Base-by-base conservation (phyloP, 2,113 vertebrate genomes). In the Corythornis cristatus region DNA sequence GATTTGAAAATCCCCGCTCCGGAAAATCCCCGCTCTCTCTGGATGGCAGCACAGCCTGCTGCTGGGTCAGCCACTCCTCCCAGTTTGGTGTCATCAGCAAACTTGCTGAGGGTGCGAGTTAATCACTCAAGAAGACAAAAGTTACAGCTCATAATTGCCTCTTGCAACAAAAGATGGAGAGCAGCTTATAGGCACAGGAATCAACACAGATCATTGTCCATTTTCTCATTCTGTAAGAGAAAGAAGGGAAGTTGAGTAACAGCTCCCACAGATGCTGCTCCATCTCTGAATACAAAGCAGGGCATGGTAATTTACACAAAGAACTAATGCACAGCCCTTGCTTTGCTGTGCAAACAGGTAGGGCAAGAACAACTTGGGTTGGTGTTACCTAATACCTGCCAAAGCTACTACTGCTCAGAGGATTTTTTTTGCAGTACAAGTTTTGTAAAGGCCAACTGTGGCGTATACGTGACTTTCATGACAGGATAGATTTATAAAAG, bases 381-480 rank as follows among this genome's bases (percentile, higher is more conserved):
- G 58, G 22, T 0, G 1, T 50, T 42, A 82, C 82, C 72, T 75
- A 80, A 57, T 84, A 83, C 31, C 65, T 67, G 70, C 42, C 66
- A 84, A 68, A 54, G 25, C 31, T 58, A 14, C 51, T 64, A 17
- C 70, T 37, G 14, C 45, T 79, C 62, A 62, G 83, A 86, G 78
- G 50, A 73, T 87, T 20, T 3, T 62, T 86, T 86, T 89, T 83
- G 79, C 70, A 42, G 35, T 58, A 65, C 60, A 84, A 76, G 88
- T 85, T 90, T 92, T 86, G 26, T 89, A 40, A 88, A 94, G 80
- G 61, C 56, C 66, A 88, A 46, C 94, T 82, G 50, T 76, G 54
- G 54, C 3, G 0, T 61, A 17, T 70, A 57, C 4, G 5, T 79
- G 84, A 76, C 81, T 88, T 33, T 74, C 66, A 11, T 54, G 86